Evolutionary conservation across 2,888 invertebrate species (phyloP).

Genomic region (Dicranocentrus wangi): DNA sequence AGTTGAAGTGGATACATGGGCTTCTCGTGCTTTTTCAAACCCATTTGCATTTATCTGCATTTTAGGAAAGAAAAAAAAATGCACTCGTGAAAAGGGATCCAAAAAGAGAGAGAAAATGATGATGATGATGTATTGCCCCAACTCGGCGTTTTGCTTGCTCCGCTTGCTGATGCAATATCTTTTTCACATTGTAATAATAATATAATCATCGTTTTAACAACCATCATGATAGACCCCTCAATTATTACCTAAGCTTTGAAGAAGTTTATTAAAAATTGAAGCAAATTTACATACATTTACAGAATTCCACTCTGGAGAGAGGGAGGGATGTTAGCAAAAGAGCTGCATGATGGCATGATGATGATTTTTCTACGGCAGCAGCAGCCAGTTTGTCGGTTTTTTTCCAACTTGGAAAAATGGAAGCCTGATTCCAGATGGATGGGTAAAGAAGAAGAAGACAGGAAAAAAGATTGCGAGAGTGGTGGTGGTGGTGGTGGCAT

Average conservation of each 20-base stretch:
- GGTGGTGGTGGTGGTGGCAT: too few species aligned
- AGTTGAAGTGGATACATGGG: not conserved
- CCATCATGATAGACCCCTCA: slow-evolving; percentile 31
- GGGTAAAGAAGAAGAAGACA: too few species aligned
- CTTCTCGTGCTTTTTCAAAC: not conserved
- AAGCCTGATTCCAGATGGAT: too few species aligned
- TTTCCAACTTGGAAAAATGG: too few species aligned
- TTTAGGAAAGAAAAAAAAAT: too few species aligned
- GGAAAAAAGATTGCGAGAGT: too few species aligned
- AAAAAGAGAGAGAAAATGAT: too few species aligned
- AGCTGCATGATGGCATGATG: not conserved
- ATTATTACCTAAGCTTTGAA: slow-evolving; percentile 54
- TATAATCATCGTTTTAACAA: slow-evolving; percentile 27
- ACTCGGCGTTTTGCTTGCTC: too few species aligned
- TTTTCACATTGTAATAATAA: slow-evolving; percentile 36
- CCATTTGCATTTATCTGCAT: slow-evolving; percentile 38
- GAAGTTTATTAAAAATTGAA: slow-evolving; percentile 63
- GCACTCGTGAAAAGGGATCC: not conserved
- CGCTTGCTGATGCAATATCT: slow-evolving; percentile 30
- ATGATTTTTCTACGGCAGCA: too few species aligned
- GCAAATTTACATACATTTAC: slow-evolving; percentile 52
- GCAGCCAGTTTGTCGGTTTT: too few species aligned
- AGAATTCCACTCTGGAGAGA: slow-evolving; percentile 33
- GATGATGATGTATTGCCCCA: too few species aligned
- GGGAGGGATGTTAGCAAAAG: not conserved